Evolutionary conservation across 2,797 vertebrate species (phyloP), one percentile per base, ranked within the genome.

Genomic region (Pantherophis vulpinus): DNA sequence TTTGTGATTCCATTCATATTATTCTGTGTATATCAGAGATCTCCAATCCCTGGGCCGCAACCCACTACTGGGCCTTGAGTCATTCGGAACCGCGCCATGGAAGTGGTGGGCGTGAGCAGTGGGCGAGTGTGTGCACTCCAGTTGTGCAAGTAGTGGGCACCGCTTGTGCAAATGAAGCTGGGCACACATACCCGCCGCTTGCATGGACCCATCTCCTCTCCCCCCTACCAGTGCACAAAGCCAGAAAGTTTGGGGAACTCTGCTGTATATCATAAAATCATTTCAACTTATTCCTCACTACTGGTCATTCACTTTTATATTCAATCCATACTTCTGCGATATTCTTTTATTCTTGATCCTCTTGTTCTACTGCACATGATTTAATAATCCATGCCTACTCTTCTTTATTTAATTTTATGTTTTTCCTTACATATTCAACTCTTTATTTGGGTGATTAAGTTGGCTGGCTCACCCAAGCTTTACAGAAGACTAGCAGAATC

Each of bases 141-240:
- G 47, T 7, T 66, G 27, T 0, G 1, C 0, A 1, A 66, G 61
- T 29, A 66, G 61, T 66, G 25, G 25, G 9, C 14, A 3, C 10
- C 2, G 10, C 10, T 61, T 10, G 0, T 61, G 60, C 60, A 61
- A 61, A 61, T 61, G 3, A 27, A 61, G 9, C 60, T 61, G 25
- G 0, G 0, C 60, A 27, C 3, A 27, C 3, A 12, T 61, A 27
- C 61, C 10, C 4, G 0, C 27, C 3, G 1, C 10, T 63, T 63
- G 3, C 61, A 29, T 63, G 25, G 10, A 29, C 10, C 61, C 27
- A 29, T 29, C 27, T 10, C 61, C 61, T 63, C 11, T 29, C 61
- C 27, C 60, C 25, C 8, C 2, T 4, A 9, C 9, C 60, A 27
- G 23, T 61, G 9, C 25, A 9, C 60, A 61, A 27, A 61, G 9